Percentiles rank a stretch among this genome's conserved stretches.
Evolutionary conservation across 2,888 invertebrate genomes (phyloP).

Genomic region (Drosophila mimetica): DNA sequence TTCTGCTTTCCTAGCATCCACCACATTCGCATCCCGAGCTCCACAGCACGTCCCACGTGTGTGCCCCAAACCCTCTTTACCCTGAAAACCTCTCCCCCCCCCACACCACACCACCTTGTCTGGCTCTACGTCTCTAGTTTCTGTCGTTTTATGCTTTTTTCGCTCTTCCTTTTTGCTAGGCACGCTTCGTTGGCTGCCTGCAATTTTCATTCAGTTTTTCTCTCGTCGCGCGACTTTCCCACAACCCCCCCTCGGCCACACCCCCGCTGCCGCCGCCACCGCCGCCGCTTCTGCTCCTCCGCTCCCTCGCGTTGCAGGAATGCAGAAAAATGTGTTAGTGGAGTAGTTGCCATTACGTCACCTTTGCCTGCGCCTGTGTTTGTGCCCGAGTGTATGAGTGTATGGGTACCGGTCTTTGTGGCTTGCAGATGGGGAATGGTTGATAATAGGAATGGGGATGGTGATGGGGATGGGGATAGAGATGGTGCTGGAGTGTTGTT

Average conservation of each 20-base stretch:
- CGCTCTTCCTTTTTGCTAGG: conserved; percentile 37
- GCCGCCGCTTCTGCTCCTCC: background rate
- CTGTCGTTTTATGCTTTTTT: conserved; percentile 26
- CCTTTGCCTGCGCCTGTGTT: conserved; percentile 61
- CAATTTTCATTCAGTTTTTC: conserved; percentile 58
- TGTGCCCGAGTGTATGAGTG: background rate
- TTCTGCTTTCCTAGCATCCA: conserved; percentile 38
- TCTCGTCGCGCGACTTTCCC: conserved; percentile 44
- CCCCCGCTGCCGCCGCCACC: conserved; percentile 6
- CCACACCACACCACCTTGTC: conserved; percentile 14
- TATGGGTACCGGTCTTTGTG: conserved; percentile 27
- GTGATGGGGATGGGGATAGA: conserved; percentile 10
- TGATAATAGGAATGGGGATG: conserved; percentile 13
- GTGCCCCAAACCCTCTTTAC: conserved; percentile 8
- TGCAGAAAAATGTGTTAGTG: conserved; percentile 85
- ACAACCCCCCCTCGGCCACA: background rate
- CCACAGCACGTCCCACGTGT: conserved; percentile 47
- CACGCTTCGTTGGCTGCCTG: conserved; percentile 52
- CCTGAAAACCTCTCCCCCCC: background rate
- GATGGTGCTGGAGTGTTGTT: conserved; percentile 16
- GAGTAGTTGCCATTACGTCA: conserved; percentile 85
- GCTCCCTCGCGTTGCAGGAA: conserved; percentile 72
- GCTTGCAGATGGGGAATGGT: conserved; percentile 24
- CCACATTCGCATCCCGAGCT: conserved; percentile 18
- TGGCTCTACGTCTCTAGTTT: conserved; percentile 43